Evolutionary conservation across 2,113 vertebrate species (phyloP), one percentile per base, ranked within the genome.

Genomic region (Balaeniceps rex): DNA sequence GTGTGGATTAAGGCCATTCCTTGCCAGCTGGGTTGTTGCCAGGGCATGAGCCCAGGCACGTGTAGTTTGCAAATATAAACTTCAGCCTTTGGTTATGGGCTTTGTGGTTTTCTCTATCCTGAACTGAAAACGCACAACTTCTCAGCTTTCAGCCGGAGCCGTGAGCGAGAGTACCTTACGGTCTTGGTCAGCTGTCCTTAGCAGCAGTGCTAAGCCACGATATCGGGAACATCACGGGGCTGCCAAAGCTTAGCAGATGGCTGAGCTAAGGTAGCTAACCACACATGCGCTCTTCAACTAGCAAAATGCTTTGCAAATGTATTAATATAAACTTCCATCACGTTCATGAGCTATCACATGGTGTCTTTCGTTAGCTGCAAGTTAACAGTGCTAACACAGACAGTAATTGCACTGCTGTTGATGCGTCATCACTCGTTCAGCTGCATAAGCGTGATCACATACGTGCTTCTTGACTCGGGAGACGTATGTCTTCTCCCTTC

Each of bases 101-200:
- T 84, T 84, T 91, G 52, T 82, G 81, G 57, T 65, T 80, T 93
- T 91, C 66, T 49, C 52, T 54, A 61, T 64, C 44, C 58, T 49
- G 58, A 68, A 44, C 13, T 84, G 47, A 63, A 81, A 71, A 66
- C 0, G 4, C 33, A 70, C 0, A 0, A 18, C 52, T 83, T 2
- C 34, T 60, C 34, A 42, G 19, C 28, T 16, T n/a, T 80, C 40
- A 57, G 44, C 15, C 65, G 65, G 33, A 49, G 16, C 46, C 13
- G 65, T 63, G 64, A 68, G 16, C 6, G 4, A 65, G 15, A 66
- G 23, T 54, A 49, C 49, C 19, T 40, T 36, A 61, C 54, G 33
- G 25, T 80, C 1, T 61, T 61, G 28, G 29, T 80, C 1, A 6
- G 1, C 72, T 76, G 29, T 71, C 29, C 26, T 3, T 63, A 64